phyloP scores from a whole-genome alignment of 2,888 invertebrate genomes.

The Palloptera scutellata region DNA sequence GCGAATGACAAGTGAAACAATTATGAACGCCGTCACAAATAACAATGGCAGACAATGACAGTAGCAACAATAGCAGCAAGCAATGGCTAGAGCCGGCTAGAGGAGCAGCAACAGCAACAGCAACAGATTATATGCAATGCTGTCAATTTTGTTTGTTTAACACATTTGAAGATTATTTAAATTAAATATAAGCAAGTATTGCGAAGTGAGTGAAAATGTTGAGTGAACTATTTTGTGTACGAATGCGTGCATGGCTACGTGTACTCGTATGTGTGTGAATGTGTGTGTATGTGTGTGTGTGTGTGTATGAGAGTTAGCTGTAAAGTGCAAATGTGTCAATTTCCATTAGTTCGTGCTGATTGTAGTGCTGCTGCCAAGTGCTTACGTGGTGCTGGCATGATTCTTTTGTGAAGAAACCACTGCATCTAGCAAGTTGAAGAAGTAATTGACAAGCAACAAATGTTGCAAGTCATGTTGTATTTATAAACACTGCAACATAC shows the following conservation, averaged over 20 bases:
- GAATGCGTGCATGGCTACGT: too few species aligned
- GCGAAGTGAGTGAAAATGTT: too few species aligned
- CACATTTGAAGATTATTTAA: too few species aligned
- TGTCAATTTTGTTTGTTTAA: too few species aligned
- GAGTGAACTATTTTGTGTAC: too few species aligned
- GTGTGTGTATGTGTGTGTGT: too few species aligned
- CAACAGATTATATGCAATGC: not conserved
- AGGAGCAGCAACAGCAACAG: slow-evolving; percentile 9
- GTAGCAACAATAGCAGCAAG: slow-evolving; percentile 7
- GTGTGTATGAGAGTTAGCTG: not conserved
- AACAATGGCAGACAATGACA: not conserved
- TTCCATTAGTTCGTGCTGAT: slow-evolving; percentile 7
- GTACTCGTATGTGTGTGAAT: too few species aligned
- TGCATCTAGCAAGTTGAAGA: not conserved
- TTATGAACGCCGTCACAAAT: slow-evolving; percentile 21
- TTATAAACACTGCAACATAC: too few species aligned
- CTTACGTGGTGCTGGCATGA: too few species aligned
- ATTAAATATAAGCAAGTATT: too few species aligned
- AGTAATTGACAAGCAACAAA: slow-evolving; percentile 34
- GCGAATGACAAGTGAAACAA: slow-evolving; percentile 19
- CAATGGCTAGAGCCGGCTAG: not conserved
- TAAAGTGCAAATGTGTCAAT: not conserved
- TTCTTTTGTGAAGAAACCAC: too few species aligned
- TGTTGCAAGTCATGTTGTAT: slow-evolving; percentile 32
- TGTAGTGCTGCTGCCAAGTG: not conserved